Base-by-base conservation (phyloP, 92 coral and sea anemone species). In the Palythoa grandis region DNA sequence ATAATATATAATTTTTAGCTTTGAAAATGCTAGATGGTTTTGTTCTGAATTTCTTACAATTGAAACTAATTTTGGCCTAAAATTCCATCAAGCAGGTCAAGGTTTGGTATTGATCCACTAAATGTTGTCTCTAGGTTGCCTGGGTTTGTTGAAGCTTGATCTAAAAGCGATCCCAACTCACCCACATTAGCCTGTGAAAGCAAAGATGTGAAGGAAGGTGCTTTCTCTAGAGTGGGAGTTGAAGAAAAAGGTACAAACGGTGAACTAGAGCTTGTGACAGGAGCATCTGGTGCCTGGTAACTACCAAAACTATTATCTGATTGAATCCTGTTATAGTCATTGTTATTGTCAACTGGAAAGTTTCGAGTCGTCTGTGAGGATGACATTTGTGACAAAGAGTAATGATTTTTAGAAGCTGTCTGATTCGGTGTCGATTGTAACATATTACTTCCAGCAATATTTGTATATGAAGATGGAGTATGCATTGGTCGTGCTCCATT, bases 31-130 rank as follows among this genome's bases (percentile, higher is more conserved):
- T 24, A 25, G 39, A 37, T 69, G 13, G 74, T 69, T 69, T 69
- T 69, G 17, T 58, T 11, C 25, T 47, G 60, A 25, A 65, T 47
- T 68, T 47, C 40, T 23, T 19, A 68, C 57, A 80, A n/a, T n/a
- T n/a, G n/a, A n/a, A 47, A 38, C 10, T 52, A 39, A 39, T 66
- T 63, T 65, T 80, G 91, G 40, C 95, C 98, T 86, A 94, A 88
- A 60, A 94, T 87, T 65, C 93, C 98, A 60, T 95, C 98, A 82
- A 94, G 89, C 77, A 94, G 84, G 65, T 94, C 98, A 69, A 94
- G 85, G 87, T 94, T 94, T 70, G 98, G 98, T 43, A 94, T 94
- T 70, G 98, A 94, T 24, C 98, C 98, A 74, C 95, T 92, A 82
- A 92, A 94, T 0, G 98, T 94, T 17, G 98, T 94, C 88, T 94